Evolutionary conservation across 2,888 invertebrate genomes (phyloP).

Genomic region (Chrysina gloriosa): DNA sequence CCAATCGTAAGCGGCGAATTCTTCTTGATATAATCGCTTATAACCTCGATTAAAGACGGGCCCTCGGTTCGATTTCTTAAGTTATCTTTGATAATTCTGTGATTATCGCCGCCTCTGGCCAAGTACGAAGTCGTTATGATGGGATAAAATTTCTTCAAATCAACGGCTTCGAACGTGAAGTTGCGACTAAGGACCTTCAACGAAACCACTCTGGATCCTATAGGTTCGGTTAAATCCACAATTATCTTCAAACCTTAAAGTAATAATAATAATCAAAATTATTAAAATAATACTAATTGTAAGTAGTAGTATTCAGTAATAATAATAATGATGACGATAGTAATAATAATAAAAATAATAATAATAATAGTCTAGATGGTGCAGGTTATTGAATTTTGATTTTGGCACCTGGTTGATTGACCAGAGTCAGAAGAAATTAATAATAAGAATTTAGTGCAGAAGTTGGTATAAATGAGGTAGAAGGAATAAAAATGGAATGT

Average conservation of each 20-base stretch:
- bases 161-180: slow-evolving; percentile 71
- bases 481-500: too few species aligned
- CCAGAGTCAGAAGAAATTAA: too few species aligned
- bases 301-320: too few species aligned
- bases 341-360: too few species aligned
- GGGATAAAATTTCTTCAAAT: slow-evolving; percentile 68
- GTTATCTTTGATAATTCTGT: slow-evolving; percentile 66
- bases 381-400: too few species aligned
- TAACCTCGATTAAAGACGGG: slow-evolving; percentile 68
- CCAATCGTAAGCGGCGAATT: slow-evolving; percentile 67
- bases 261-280: too few species aligned
- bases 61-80: slow-evolving; percentile 67
- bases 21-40: slow-evolving; percentile 67
- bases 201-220: slow-evolving; percentile 71
- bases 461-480: too few species aligned
- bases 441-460: too few species aligned
- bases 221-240: slow-evolving; percentile 71
- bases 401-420: too few species aligned
- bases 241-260: slow-evolving; percentile 72
- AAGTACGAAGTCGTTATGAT: slow-evolving; percentile 72
- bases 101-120: slow-evolving; percentile 77
- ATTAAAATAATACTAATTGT: too few species aligned
- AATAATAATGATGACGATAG: too few species aligned
- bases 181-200: slow-evolving; percentile 71
- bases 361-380: too few species aligned